Base-by-base conservation (phyloP, 1,140 invertebrate species). In the Nasonia giraulti region DNA sequence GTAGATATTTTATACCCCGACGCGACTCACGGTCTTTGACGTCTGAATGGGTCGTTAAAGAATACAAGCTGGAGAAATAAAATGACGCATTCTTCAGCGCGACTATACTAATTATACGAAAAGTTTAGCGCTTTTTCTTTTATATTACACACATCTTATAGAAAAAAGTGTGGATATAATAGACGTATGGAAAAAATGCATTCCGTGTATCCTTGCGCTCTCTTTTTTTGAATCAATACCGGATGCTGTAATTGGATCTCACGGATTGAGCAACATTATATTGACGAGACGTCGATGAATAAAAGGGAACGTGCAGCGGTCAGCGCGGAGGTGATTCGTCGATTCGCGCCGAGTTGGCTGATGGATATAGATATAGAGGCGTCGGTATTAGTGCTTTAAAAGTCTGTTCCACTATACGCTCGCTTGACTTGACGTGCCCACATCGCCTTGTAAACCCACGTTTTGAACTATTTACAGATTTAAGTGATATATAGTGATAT, bases 171-270 rank as follows among this genome's bases (percentile, higher is more conserved):
- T 44, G 0, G 8, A 1, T 10, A 44, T 10, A 10, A 40, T 40
- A 10, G 1, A 44, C 40, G 10, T 44, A 71, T 23, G n/a, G 8
- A 12, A 31, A 10, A 71, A 71, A 71, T 11, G 69, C 31, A 31
- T 17, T 14, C 27, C 23, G 23, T 33, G 11, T 33, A 33, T 27
- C 10, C 69, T 71, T 71, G 23, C 1, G 1, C n/a, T 66, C 62
- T 66, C 14, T 71, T 71, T 71, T 71, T 27, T 71, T n/a, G 12
- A 31, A 71, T 31, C 27, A 7, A 7, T n/a, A 71, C 23, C 69
- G 69, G 69, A 71, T 71, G 27, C 69, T 71, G 69, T 33, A 71
- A 71, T 27, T 71, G 69, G 69, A 71, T 71, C 69, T 71, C 27
- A n/a, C 23, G 27, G 12, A 11, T 71, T 71, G 69, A 71, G 69